Percentiles rank a stretch among this genome's conserved stretches.
Evolutionary conservation across 1,140 invertebrate genomes (phyloP).

Genomic region (Trichonephila clavipes): DNA sequence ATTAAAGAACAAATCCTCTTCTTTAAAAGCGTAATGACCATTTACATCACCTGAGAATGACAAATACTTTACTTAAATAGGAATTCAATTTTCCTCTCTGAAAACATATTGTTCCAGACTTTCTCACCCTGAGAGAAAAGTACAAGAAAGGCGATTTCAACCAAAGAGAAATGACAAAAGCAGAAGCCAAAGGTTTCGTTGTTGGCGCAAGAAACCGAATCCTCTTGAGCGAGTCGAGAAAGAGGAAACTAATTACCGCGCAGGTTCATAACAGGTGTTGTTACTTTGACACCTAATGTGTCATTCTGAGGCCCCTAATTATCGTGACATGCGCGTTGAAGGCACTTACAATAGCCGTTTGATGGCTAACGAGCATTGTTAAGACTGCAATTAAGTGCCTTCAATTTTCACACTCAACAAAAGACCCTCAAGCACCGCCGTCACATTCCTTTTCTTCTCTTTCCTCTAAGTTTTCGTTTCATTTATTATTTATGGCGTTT

Average conservation of each 20-base stretch:
- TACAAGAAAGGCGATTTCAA: not conserved
- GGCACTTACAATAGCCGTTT: constrained; percentile 73
- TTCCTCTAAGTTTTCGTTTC: constrained; percentile 36
- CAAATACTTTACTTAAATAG: not conserved
- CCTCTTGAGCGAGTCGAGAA: constrained; percentile 7
- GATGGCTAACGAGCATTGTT: constrained; percentile 75
- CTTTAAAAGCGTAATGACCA: too few relatives aligned
- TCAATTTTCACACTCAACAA: constrained; percentile 68
- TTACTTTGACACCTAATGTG: constrained; percentile 75
- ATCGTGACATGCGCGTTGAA: constrained; percentile 73
- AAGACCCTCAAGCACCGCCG: constrained; percentile 21
- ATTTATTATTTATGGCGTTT: constrained; percentile 70
- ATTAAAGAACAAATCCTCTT: too few relatives aligned
- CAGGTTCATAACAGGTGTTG: constrained; percentile 76
- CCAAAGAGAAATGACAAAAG: not conserved
- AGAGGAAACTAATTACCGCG: constrained; percentile 73
- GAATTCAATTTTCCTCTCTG: not conserved
- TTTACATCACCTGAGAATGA: too few relatives aligned
- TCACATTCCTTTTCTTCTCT: constrained; percentile 14
- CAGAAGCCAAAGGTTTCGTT: not conserved
- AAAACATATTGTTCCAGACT: too few relatives aligned
- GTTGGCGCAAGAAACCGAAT: constrained; percentile 57
- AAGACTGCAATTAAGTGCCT: constrained; percentile 64
- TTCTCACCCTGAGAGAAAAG: not conserved
- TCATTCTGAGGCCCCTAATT: constrained; percentile 72